Conservation (phyloP, 2,113 vertebrate genomes). For the Rhodinocichla rosea region DNA sequence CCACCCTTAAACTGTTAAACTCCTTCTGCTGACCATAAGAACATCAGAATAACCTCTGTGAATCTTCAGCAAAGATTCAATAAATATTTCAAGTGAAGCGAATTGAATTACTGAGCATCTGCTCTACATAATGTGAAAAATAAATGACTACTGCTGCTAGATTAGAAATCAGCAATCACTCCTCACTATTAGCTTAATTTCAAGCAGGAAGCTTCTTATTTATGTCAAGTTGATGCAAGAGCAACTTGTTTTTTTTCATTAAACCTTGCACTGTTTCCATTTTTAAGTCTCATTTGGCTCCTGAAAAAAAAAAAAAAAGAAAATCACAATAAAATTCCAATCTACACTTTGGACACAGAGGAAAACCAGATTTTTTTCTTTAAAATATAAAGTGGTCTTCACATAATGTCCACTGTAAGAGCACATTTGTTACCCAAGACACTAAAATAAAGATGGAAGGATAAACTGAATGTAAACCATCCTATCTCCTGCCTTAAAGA, state of each 20-base stretch:
- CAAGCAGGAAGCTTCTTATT: not conserved
- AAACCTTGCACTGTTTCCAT: not conserved
- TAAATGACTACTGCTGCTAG: not conserved
- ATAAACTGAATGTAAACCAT: not conserved
- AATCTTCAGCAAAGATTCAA: not conserved
- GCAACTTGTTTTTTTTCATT: not conserved
- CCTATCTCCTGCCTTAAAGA: not conserved
- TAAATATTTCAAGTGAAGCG: not conserved
- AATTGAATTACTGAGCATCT: not conserved
- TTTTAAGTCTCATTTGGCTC: not conserved
- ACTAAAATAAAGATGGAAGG: not conserved
- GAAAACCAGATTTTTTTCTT: not conserved
- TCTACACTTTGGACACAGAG: not conserved
- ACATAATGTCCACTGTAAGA: not conserved
- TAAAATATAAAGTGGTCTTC: not conserved
- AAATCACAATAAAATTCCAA: not conserved
- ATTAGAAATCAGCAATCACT: not conserved
- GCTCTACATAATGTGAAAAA: not conserved
- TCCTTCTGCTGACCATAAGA: not conserved
- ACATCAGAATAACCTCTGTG: not conserved
- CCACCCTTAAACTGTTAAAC: not conserved
- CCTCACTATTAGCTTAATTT: not conserved
- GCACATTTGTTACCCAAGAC: not conserved
- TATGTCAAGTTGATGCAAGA: not conserved
- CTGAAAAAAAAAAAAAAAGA: not conserved